Base-by-base conservation (phyloP, 2,888 invertebrate species). In the Plebejus argus region DNA sequence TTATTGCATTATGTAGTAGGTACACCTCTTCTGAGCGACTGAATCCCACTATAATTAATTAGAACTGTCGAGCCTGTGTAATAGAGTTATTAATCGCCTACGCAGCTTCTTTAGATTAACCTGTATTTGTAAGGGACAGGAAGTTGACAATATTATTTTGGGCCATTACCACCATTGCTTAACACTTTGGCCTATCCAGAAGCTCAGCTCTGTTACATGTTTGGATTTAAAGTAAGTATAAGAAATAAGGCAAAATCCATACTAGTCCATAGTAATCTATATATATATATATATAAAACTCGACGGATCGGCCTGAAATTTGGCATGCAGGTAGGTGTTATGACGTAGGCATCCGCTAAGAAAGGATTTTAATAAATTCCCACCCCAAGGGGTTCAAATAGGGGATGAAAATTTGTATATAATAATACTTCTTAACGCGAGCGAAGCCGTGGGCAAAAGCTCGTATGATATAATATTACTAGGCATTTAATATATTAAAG, bases 131-230 rank as follows among this genome's bases (percentile, higher is more conserved):
- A 74, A 18, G 0, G 53, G 53, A 53, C 18, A 49, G 49, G 23
- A 49, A 74, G 74, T 74, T 74, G 74, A 74, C 53, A 12, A 53
- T 74, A 74, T 53, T 28, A 74, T 74, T 74, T 74, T 74, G 74
- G 20, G 23, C 53, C 12, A 12, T 74, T 74, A 74, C 23, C 74
- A 74, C 49, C 18, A 18, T 49, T 1, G 56, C 71, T 76, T 53
- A 53, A 70, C 70, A 76, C 76, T 70, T 23, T 35, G 76, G 56
- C 15, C 20, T 20, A 61, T 53, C 56, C 71, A 71, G 70, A 49
- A 53, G 76, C 66, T 70, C 53, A 20, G 35, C 20, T 70, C 53
- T 71, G 35, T 71, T 20, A 56, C 70, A 45, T 80, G 45, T 78
- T 74, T 72, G 58, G 66, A 56, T 76, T 53, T 6, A 53, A 53